phyloP scores from a whole-genome alignment of 2,888 invertebrate species.

The Rhynchonema sp. region DNA sequence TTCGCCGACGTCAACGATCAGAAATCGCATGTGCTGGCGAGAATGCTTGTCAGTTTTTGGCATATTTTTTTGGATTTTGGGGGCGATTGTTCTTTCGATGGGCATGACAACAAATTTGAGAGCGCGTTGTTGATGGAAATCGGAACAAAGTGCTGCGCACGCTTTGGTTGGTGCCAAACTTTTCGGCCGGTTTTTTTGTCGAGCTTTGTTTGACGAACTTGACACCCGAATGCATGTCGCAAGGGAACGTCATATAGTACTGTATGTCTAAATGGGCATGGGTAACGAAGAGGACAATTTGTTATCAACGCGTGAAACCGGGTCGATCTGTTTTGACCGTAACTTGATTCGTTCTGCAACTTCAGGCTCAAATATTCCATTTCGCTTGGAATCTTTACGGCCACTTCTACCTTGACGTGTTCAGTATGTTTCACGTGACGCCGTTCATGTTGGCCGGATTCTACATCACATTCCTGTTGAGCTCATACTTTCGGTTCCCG shows the following conservation, averaged over 20 bases:
- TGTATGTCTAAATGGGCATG: no score
- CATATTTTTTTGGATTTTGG: no score
- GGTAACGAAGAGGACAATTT: no score
- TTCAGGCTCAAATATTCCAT: constrained; percentile 17
- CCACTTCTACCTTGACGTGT: constrained; percentile 10
- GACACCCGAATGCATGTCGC: no score
- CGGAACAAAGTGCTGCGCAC: no score
- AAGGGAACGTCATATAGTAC: no score
- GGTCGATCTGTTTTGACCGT: background rate
- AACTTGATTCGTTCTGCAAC: background rate
- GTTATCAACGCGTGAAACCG: no score
- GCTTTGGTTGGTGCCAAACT: no score
- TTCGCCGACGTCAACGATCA: background rate
- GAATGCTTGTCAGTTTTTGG: background rate
- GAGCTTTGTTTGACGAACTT: no score
- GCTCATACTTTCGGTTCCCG: constrained; percentile 18
- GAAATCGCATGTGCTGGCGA: background rate
- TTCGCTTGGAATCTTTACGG: constrained; percentile 12
- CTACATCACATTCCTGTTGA: constrained; percentile 20
- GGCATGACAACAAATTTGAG: no score
- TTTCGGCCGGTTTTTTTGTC: no score
- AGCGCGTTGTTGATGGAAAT: background rate
- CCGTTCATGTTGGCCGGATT: constrained; percentile 23
- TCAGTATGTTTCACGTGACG: constrained; percentile 10
- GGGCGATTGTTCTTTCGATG: no score